Evolutionary conservation across 2,113 vertebrate genomes (phyloP).

Genomic region (Trichechus manatus): DNA sequence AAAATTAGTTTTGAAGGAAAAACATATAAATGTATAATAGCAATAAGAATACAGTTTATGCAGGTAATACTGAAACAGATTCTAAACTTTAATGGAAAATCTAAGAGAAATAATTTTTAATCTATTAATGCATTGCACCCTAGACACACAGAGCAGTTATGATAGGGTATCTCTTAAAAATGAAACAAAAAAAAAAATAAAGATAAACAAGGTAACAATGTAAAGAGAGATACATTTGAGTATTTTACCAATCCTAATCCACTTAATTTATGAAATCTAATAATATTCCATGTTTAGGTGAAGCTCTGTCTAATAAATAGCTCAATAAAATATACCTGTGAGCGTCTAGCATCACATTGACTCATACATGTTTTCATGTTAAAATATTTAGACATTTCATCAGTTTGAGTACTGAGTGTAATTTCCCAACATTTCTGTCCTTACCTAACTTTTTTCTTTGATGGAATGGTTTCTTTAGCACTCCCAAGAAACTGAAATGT

Average conservation of each 20-base stretch:
- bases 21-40: not conserved
- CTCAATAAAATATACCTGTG: slow-evolving; percentile 34
- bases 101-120: not conserved
- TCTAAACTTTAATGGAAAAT: not conserved
- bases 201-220: not conserved
- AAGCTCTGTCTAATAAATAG: slow-evolving; percentile 20
- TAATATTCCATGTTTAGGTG: slow-evolving; percentile 3
- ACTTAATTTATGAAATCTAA: slow-evolving; percentile 62
- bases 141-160: not conserved
- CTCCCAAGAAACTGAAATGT: slow-evolving; percentile 60
- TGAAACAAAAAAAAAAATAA: not conserved
- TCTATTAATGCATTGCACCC: not conserved
- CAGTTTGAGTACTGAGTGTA: slow-evolving; percentile 26
- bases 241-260: not conserved
- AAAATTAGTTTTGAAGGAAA: slow-evolving; percentile 42
- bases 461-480: slow-evolving; percentile 49
- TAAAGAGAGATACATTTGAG: not conserved
- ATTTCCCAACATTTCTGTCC: slow-evolving; percentile 52
- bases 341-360: not conserved
- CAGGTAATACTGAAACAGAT: not conserved
- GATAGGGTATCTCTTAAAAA: slow-evolving; percentile 13
- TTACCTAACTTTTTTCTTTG: slow-evolving; percentile 42
- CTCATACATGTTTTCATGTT: slow-evolving; percentile 29
- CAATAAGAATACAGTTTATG: not conserved
- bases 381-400: slow-evolving; percentile 69